These are phyloP conservation scores for Myodes glareolus DNA, from an alignment of 2,113 vertebrate genomes.

Conservation along the genomic window DNA sequence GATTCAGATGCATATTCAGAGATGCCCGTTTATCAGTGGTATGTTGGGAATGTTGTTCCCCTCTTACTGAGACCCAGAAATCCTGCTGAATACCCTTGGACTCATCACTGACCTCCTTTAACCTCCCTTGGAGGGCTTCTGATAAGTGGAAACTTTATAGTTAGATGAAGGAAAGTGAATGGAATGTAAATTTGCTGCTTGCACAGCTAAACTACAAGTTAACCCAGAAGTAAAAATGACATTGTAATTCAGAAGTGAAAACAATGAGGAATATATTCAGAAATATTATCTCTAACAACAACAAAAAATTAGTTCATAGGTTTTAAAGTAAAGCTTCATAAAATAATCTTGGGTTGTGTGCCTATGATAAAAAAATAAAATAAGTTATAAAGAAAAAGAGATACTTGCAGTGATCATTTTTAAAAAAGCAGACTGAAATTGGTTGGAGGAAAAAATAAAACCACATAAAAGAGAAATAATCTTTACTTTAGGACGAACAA, in stretches of 20 bases:
- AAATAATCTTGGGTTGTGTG: background rate
- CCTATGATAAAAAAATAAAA: background rate
- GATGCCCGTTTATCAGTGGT: constrained; percentile 75
- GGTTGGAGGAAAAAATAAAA: constrained; percentile 50
- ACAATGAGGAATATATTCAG: background rate
- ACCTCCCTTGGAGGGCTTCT: constrained; percentile 23
- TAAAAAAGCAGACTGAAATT: constrained; percentile 35
- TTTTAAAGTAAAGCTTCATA: constrained; percentile 39
- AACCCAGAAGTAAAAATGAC: background rate
- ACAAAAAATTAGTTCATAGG: background rate
- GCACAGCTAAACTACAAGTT: constrained; percentile 29
- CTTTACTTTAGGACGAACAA: constrained; percentile 35
- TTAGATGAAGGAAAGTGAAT: constrained; percentile 36
- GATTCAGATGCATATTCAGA: constrained; percentile 73
- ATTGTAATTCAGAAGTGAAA: background rate
- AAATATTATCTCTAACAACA: background rate
- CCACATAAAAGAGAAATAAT: background rate
- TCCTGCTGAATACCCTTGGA: constrained; percentile 42
- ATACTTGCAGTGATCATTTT: background rate
- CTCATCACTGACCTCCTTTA: constrained; percentile 23
- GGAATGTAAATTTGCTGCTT: background rate
- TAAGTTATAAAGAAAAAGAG: constrained; percentile 20
- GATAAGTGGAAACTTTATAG: constrained; percentile 16
- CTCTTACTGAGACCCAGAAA: constrained; percentile 66
- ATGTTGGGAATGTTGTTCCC: constrained; percentile 75